A percentile compares a stretch with the other conserved stretches of the same genome.
Evolutionary conservation across 1,140 invertebrate species (phyloP).

Genomic region (Samia ricini): DNA sequence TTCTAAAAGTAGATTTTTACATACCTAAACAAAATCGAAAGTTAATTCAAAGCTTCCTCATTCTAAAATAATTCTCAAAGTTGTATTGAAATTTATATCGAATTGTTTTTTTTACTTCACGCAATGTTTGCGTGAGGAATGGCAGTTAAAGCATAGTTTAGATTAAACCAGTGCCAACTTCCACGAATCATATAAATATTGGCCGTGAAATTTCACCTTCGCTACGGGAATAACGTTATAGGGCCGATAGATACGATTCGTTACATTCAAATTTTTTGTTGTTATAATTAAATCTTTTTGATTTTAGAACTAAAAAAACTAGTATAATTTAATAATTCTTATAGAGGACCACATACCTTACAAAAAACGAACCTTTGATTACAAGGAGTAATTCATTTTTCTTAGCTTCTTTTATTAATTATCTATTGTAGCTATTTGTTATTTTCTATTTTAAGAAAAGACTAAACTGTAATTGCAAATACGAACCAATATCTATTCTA

Average conservation of each 20-base stretch:
- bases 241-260: conserved; percentile 38
- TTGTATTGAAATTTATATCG: conserved; percentile 53
- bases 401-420: too few species aligned
- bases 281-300: background rate
- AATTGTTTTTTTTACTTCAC: conserved; percentile 55
- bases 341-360: background rate
- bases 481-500: too few species aligned
- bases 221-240: conserved; percentile 41
- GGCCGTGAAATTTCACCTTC: conserved; percentile 69
- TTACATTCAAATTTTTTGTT: conserved; percentile 22
- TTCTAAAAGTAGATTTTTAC: too few species aligned
- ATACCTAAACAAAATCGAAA: conserved; percentile 4
- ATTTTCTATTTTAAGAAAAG: too few species aligned
- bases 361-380: too few species aligned
- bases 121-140: conserved; percentile 54
- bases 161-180: conserved; percentile 67
- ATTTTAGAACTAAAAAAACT: background rate
- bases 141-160: conserved; percentile 56
- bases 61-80: conserved; percentile 32
- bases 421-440: too few species aligned
- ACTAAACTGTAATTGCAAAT: too few species aligned
- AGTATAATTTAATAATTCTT: background rate
- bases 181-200: conserved; percentile 69
- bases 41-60: conserved; percentile 38
- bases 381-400: too few species aligned